phyloP scores from a whole-genome alignment of 2,797 vertebrate species.

The Liasis olivaceus region DNA sequence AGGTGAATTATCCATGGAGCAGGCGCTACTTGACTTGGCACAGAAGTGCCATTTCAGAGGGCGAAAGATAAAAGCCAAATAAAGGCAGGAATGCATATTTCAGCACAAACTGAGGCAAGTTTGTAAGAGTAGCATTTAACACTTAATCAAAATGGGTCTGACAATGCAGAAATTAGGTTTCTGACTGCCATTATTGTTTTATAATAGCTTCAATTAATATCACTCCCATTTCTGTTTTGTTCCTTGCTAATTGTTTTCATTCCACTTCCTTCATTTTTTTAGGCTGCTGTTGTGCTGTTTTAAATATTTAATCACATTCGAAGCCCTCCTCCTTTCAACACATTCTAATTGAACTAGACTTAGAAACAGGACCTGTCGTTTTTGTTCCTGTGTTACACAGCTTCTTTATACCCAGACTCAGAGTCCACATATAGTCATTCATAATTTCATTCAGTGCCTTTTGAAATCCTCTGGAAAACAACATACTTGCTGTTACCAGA shows the following conservation, averaged over 20 bases:
- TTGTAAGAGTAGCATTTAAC: constrained; percentile 65
- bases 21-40: constrained; percentile 27
- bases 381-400: constrained; percentile 22
- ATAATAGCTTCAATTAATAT: constrained; percentile 77
- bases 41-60: constrained; percentile 52
- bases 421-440: neutral
- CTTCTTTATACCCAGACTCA: neutral
- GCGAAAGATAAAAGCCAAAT: constrained; percentile 21
- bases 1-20: constrained; percentile 32
- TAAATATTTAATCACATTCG: constrained; percentile 77
- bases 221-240: constrained; percentile 64
- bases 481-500: neutral
- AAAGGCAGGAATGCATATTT: constrained; percentile 61
- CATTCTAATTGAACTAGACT: constrained; percentile 57
- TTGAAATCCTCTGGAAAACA: neutral
- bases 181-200: constrained; percentile 73
- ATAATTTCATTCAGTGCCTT: neutral
- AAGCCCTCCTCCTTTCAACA: constrained; percentile 50
- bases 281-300: constrained; percentile 72
- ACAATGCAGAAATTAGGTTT: constrained; percentile 78
- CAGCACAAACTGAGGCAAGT: constrained; percentile 56
- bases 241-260: constrained; percentile 75
- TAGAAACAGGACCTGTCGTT: constrained; percentile 58
- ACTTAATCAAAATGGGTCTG: constrained; percentile 75
- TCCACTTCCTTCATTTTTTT: constrained; percentile 74